Base-by-base conservation (phyloP, 2,113 vertebrate species). In the Sinocyclocheilus maitianheensis region DNA sequence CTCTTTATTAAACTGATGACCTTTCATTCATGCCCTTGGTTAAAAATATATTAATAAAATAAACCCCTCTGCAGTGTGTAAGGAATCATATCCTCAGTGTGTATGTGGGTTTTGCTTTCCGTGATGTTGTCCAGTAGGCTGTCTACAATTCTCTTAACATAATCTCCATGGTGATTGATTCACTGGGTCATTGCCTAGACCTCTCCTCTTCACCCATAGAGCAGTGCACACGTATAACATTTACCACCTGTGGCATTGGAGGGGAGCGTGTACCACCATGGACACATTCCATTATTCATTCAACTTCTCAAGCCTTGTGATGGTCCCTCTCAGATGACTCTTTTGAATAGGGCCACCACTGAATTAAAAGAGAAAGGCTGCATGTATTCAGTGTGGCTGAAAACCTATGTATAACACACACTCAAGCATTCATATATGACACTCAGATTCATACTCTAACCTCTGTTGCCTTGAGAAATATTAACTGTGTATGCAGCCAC, bases 261-360 rank as follows among this genome's bases (percentile, higher is more conserved):
- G 85, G 58, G 12, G 11, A 71, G 63, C 10, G 11, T 20, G 46
- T 71, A 53, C 26, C 72, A 82, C 53, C 46, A 87, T 22, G 37
- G 75, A 51, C 74, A 40, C 65, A 14, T 79, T 88, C 13, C 51
- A 85, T 90, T 87, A 87, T 90, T 88, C 87, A 88, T 90, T 58
- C 55, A 20, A 55, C 58, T 72, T 84, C 77, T 89, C 69, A 18
- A 65, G 67, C 80, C 6, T 74, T 81, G 75, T 86, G 84, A 86
- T 67, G 75, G 77, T 77, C 51, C 69, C 71, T 84, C 51, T 81
- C 85, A 62, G 76, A 71, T 81, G 77, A 82, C 77, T 75, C 76
- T 81, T 84, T 86, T 84, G 60, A 84, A 53, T 71, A 65, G 24
- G 48, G 37, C 62, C 84, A 79, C 74, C 46, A 22, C 51, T 48